Evolutionary conservation across 2,888 invertebrate genomes (phyloP), one percentile per base, ranked within the genome.

Genomic region (Melieria crassipennis): DNA sequence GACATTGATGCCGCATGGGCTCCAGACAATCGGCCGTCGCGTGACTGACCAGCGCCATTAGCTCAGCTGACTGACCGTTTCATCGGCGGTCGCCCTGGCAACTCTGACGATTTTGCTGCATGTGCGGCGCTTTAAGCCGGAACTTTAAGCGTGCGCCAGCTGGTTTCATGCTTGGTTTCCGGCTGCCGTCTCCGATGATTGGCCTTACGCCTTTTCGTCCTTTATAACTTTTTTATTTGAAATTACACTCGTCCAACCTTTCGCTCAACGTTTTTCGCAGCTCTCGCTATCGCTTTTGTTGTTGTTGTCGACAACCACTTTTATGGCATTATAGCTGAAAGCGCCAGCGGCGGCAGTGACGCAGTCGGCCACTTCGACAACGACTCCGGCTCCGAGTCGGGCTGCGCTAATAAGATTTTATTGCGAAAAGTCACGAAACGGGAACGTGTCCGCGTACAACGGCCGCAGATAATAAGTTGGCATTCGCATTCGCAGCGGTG

Each of bases 351-450:
- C 11, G 7, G 7, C 50, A 50, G 11, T 11, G 11, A 50, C 50
- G 11, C 7, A 50, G 11, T 7, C 1, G 11, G 50, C n/a, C n/a
- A n/a, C n/a, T n/a, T n/a, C n/a, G n/a, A n/a, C n/a, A n/a, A n/a
- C n/a, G n/a, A n/a, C n/a, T n/a, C n/a, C 7, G 9, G 50, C 11
- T 50, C 50, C 50, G 50, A 50, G 11, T 50, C 11, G 7, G 7
- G 50, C 11, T 50, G 80, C 76, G 76, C 78, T 82, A 81, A 81
- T 82, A 81, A 80, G 81, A 78, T 81, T 82, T 81, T 81, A 83
- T 81, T 78, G 83, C 80, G 75, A 72, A 76, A 72, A 79, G 80
- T 82, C 81, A 83, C 76, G 83, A 72, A 74, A 62, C 60, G 71
- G 67, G 79, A 74, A 81, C 81, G 82, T 81, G 81, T 81, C 75